Percentiles rank a stretch among this genome's conserved stretches.
These are phyloP conservation scores for Spisula solida DNA, from an alignment of 2,888 invertebrate species.

Conservation along the genomic window DNA sequence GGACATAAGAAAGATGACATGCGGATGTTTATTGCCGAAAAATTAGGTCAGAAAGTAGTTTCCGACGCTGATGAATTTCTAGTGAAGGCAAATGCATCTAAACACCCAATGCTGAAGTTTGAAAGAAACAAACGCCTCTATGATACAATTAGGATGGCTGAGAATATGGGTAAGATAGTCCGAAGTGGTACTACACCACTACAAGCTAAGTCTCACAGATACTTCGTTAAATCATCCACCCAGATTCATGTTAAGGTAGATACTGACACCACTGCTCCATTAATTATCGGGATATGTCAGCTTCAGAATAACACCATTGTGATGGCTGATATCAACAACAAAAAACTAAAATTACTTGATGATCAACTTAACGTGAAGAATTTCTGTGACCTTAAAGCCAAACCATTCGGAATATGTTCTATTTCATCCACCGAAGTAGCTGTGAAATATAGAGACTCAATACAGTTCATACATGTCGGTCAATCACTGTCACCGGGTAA, in stretches of 20 bases:
- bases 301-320: background rate
- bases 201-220: background rate
- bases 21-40: background rate
- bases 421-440: constrained; percentile 9
- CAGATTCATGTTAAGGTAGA: background rate
- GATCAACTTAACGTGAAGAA: background rate
- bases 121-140: background rate
- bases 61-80: background rate
- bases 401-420: background rate
- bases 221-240: background rate
- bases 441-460: background rate
- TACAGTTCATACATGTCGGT: constrained; percentile 8
- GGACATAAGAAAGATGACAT: background rate
- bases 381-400: background rate
- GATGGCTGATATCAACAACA: background rate
- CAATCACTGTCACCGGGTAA: background rate
- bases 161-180: background rate
- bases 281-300: constrained; percentile 10
- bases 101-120: background rate
- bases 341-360: constrained; percentile 3
- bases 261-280: background rate
- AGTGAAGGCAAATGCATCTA: background rate
- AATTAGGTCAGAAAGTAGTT: background rate
- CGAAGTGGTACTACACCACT: background rate
- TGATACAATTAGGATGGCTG: background rate